A percentile compares a stretch with the other conserved stretches of the same genome.
Conservation (phyloP, 2,797 vertebrate species). For the Antrozous pallidus region DNA sequence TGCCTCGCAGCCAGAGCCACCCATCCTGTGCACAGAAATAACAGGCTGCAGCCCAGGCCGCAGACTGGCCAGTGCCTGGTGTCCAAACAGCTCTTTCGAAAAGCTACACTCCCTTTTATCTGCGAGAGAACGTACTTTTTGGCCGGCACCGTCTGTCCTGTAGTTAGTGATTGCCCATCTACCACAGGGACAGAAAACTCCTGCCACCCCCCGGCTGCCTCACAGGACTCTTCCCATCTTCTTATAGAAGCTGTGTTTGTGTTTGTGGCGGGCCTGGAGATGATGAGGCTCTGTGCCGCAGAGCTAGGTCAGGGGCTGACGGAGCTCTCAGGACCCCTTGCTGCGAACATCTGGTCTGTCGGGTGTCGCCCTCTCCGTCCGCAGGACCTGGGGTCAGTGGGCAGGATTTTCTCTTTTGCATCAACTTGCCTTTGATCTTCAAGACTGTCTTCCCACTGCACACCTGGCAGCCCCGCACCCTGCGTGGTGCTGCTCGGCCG, state of each 20-base stretch:
- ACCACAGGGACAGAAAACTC: neutral
- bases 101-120: neutral
- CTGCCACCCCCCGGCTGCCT: neutral
- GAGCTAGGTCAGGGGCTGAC: neutral
- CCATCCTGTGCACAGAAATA: neutral
- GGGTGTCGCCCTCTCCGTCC: neutral
- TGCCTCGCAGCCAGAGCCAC: neutral
- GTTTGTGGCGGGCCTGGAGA: neutral
- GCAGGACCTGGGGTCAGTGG: neutral
- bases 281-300: neutral
- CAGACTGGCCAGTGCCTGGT: neutral
- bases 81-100: neutral
- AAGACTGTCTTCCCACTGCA: neutral
- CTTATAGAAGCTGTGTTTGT: neutral
- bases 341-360: slow-evolving; percentile 23
- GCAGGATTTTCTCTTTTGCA: slow-evolving; percentile 51
- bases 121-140: neutral
- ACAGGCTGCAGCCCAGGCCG: neutral
- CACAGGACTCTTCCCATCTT: neutral
- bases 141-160: neutral
- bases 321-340: neutral
- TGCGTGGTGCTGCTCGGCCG: neutral
- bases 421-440: slow-evolving; percentile 54
- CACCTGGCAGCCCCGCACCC: neutral
- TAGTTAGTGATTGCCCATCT: slow-evolving; percentile 52